Percentiles rank a stretch among this genome's conserved stretches.
Evolutionary conservation across 2,888 invertebrate species (phyloP).

Genomic region (Acleris holmiana): DNA sequence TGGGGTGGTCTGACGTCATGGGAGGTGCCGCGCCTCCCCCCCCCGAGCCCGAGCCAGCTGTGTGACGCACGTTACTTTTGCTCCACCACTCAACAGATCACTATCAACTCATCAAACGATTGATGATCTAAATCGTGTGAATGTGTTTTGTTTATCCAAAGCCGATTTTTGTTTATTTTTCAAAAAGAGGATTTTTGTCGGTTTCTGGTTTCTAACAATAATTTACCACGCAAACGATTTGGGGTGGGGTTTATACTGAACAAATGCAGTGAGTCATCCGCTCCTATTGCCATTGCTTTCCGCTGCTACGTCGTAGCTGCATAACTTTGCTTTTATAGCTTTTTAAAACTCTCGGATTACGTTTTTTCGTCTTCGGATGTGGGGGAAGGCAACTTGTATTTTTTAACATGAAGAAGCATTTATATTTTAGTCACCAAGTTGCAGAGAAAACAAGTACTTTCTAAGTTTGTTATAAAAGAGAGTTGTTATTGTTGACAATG

Average conservation of each 20-base stretch:
- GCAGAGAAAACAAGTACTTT: background rate
- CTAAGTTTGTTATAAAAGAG: background rate
- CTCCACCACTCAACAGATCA: conserved; percentile 43
- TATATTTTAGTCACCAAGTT: background rate
- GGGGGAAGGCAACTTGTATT: too few species aligned
- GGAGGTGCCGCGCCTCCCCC: conserved; percentile 40
- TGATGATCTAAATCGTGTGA: conserved; percentile 10
- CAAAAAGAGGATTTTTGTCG: background rate
- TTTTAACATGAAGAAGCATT: too few species aligned
- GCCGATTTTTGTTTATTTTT: background rate
- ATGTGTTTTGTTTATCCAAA: conserved; percentile 4
- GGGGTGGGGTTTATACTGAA: background rate
- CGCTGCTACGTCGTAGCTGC: background rate
- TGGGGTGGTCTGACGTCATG: conserved; percentile 58
- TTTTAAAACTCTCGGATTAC: too few species aligned
- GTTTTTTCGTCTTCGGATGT: too few species aligned
- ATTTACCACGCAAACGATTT: conserved; percentile 1
- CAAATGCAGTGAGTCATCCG: conserved; percentile 15
- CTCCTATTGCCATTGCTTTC: conserved; percentile 8
- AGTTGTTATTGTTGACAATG: conserved; percentile 6
- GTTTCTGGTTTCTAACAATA: conserved; percentile 8
- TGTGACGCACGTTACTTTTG: conserved; percentile 62
- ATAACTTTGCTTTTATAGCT: background rate
- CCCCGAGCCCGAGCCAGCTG: conserved; percentile 48
- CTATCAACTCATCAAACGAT: conserved; percentile 22